Evolutionary conservation across 2,888 invertebrate genomes (phyloP), one percentile per base, ranked within the genome.

Genomic region (Cheilosia urbana): DNA sequence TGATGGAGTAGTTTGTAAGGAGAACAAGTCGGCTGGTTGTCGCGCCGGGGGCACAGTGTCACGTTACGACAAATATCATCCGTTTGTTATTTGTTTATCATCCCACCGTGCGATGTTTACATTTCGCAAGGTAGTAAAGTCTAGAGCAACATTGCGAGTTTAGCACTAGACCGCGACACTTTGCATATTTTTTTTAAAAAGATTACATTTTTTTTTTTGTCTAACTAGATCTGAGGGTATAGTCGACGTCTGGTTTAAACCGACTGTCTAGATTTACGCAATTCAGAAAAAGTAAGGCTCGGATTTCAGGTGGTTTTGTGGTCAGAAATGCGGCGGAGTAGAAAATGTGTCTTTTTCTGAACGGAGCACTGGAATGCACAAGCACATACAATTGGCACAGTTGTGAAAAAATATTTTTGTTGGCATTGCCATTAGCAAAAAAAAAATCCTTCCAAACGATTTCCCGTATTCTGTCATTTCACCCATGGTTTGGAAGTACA

Each of bases 51-150:
- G n/a, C 42, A 15, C 42, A 15, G 40, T 57, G 40, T 83, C 63
- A 63, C 17, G 57, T 83, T 78, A 73, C 79, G 42, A 17, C 24
- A 49, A 62, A 42, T 21, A 45, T 71, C 27, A 55, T 51, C 68
- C 45, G 47, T 27, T 17, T 40, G 42, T 24, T 53, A n/a, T 66
- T 73, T 78, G 55, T 62, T 62, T 34, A 21, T 17, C 27, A 45
- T 30, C 13, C n/a, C 53, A 51, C 49, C 60, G 62, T 68, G 47
- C 37, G 19, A 45, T 65, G 27, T 55, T 73, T 24, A 15, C 24
- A 51, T 34, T 45, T 66, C 7, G 27, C 53, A 15, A 55, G n/a
- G 42, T 34, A 21, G 27, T 34, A 11, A 11, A 24, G 4, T 72
- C 53, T 65, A 45, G 55, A n/a, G 65, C 27, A 51, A 7, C 30